Conservation (phyloP, 2,888 invertebrate genomes). For the Ennomos quercinarius region DNA sequence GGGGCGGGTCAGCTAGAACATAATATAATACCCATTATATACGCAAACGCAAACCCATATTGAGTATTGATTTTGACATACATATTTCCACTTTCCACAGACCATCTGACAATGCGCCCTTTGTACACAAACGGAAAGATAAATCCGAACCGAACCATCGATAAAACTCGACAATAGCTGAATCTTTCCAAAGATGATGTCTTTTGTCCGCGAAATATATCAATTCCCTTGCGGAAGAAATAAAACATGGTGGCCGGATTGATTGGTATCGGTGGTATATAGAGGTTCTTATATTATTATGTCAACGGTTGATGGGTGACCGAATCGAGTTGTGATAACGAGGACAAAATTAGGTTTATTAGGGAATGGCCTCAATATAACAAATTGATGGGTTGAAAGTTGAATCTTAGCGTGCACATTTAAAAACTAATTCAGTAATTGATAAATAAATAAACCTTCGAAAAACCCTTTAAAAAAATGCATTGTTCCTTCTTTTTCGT, state of each 20-base stretch:
- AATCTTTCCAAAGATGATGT: slow-evolving; percentile 1
- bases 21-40: too few relatives aligned
- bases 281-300: slow-evolving; percentile 21
- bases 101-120: background rate
- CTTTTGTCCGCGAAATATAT: slow-evolving; percentile 16
- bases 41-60: too few relatives aligned
- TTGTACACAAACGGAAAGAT: background rate
- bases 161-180: slow-evolving; percentile 10
- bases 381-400: too few relatives aligned
- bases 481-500: too few relatives aligned
- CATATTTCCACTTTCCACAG: too few relatives aligned
- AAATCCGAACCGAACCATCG: slow-evolving; percentile 2
- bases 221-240: slow-evolving; percentile 24
- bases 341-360: slow-evolving; percentile 6
- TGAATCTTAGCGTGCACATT: too few relatives aligned
- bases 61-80: too few relatives aligned
- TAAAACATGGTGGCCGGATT: slow-evolving; percentile 28
- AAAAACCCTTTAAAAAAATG: too few relatives aligned
- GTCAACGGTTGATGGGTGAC: slow-evolving; percentile 18
- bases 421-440: too few relatives aligned
- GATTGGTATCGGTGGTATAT: slow-evolving; percentile 28
- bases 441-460: too few relatives aligned
- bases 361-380: background rate
- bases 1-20: too few relatives aligned
- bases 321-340: slow-evolving; percentile 15